Conservation (phyloP, 2,113 vertebrate genomes). For the Engraulis encrasicolus region DNA sequence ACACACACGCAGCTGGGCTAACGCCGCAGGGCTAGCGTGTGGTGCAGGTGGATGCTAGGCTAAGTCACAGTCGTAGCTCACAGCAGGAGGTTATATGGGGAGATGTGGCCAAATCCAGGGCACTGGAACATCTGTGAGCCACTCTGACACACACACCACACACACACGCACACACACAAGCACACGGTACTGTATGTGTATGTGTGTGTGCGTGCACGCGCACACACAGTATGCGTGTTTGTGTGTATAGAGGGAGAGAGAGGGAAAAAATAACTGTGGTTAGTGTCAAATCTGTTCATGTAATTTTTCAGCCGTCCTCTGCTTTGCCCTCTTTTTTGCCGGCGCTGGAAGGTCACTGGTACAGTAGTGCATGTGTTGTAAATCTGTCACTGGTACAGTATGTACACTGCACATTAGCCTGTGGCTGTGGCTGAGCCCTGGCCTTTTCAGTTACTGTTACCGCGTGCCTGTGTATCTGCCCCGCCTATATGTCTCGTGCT, state of each 20-base stretch:
- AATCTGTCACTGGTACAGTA: too few species aligned
- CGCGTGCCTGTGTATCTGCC: neutral
- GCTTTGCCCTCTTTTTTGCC: too few species aligned
- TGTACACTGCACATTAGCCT: neutral
- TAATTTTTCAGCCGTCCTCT: too few species aligned
- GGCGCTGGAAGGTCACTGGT: too few species aligned
- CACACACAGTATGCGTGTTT: too few species aligned
- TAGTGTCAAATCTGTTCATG: constrained; percentile 48
- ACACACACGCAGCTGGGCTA: too few species aligned
- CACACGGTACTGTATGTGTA: constrained; percentile 36
- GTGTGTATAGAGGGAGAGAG: constrained; percentile 2
- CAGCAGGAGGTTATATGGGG: constrained; percentile 1
- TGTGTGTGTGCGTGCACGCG: neutral
- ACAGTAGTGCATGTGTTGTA: too few species aligned
- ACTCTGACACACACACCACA: constrained; percentile 27
- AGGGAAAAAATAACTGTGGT: constrained; percentile 40
- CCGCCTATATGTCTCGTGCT: neutral
- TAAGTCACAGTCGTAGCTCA: neutral
- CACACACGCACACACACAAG: constrained; percentile 34
- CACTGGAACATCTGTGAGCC: constrained; percentile 16
- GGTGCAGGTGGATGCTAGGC: neutral
- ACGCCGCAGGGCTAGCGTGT: neutral
- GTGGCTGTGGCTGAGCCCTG: constrained; percentile 12
- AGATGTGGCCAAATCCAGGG: neutral
- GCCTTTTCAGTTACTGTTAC: neutral